These are phyloP conservation scores for Diglossa cyanea DNA, from an alignment of 2,797 vertebrate genomes.

Conservation along the genomic window DNA sequence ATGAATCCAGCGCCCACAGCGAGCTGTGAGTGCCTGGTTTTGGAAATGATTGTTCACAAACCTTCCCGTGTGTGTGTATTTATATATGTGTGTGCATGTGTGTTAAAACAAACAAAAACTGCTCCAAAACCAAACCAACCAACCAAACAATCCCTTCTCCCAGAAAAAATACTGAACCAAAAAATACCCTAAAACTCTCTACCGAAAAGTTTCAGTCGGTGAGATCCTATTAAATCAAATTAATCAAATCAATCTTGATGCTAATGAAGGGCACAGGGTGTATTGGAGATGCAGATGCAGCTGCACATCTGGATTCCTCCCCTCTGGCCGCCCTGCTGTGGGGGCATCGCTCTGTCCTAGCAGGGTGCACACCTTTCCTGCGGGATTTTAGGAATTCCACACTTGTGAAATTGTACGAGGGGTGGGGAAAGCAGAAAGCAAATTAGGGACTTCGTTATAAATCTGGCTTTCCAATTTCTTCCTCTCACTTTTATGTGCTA, in stretches of 20 bases:
- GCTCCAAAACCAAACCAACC: neutral
- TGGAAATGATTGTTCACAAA: neutral
- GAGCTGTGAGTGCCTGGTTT: neutral
- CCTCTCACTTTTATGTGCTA: neutral
- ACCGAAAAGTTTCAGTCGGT: neutral
- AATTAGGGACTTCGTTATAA: neutral
- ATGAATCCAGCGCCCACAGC: neutral
- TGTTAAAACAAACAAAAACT: neutral
- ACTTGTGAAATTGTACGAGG: neutral
- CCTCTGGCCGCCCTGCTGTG: neutral
- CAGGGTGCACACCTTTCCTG: neutral
- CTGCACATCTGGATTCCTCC: neutral
- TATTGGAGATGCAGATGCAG: neutral
- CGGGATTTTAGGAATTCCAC: accelerated
- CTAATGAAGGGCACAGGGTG: neutral
- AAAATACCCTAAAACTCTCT: neutral
- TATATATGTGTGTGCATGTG: neutral
- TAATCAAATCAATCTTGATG: neutral
- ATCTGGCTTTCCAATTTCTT: neutral
- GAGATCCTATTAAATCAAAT: neutral
- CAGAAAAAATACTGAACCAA: neutral
- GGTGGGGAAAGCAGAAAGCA: neutral
- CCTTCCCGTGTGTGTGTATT: neutral
- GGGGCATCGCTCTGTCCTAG: neutral
- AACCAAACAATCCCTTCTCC: neutral